Evolutionary conservation across 2,113 vertebrate genomes (phyloP).

Genomic region (Orientallactaga bullata): DNA sequence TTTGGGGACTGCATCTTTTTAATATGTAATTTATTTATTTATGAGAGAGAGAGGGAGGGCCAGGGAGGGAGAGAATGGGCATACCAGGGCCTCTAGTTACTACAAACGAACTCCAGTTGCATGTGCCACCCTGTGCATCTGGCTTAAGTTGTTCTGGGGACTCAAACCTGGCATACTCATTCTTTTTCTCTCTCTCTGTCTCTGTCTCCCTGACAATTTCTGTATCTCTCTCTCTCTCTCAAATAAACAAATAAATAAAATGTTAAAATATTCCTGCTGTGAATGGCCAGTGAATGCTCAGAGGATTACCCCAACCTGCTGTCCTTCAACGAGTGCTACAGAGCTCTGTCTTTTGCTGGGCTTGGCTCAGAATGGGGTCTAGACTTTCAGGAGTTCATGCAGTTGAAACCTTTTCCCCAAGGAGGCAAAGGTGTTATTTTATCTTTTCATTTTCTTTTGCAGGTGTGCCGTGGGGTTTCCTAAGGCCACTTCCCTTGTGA

Average conservation of each 20-base stretch:
- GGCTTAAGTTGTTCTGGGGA: no score
- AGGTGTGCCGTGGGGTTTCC: neutral
- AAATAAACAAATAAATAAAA: no score
- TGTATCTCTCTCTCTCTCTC: no score
- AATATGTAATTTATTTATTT: no score
- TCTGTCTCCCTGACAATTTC: rapidly evolving
- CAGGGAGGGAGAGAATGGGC: no score
- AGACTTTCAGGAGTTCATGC: neutral
- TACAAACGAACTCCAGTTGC: no score
- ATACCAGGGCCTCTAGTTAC: no score
- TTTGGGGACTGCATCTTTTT: neutral
- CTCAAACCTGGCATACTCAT: no score
- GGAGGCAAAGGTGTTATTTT: neutral
- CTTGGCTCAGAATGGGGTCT: neutral
- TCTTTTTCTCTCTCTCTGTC: neutral
- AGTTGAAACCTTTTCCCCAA: neutral
- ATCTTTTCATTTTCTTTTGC: neutral
- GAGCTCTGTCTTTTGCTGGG: neutral
- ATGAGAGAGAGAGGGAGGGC: no score
- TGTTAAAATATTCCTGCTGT: neutral
- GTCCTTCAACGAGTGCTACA: neutral
- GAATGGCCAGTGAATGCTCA: neutral
- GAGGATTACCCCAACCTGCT: neutral
- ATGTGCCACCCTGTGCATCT: no score
- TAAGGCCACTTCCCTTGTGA: neutral